phyloP scores from a whole-genome alignment of 2,888 invertebrate genomes.

The Dynastes tityus region DNA sequence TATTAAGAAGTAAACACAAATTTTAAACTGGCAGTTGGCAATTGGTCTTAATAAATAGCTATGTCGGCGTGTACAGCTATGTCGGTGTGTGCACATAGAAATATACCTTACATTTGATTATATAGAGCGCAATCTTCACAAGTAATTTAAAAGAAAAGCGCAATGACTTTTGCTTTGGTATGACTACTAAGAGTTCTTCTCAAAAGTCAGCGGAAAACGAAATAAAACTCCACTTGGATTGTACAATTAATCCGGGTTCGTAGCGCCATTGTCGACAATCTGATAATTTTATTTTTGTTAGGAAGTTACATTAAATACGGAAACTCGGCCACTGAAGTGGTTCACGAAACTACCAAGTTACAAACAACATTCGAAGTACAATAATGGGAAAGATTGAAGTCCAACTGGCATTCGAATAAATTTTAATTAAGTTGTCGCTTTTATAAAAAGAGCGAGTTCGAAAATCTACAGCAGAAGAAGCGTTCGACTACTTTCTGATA shows the following conservation, averaged over 20 bases:
- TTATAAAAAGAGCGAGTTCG: slow-evolving; percentile 24
- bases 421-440: slow-evolving; percentile 31
- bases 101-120: no score
- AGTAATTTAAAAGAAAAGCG: no score
- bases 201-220: no score
- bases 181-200: neutral
- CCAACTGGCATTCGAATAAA: slow-evolving; percentile 35
- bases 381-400: slow-evolving; percentile 33
- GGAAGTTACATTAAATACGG: slow-evolving; percentile 5
- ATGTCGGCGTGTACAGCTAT: no score
- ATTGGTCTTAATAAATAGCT: no score
- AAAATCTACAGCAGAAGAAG: slow-evolving; percentile 5
- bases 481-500: neutral
- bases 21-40: no score
- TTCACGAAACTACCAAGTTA: slow-evolving; percentile 3
- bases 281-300: slow-evolving; percentile 28
- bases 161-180: neutral
- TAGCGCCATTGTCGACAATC: neutral
- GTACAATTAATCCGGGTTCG: slow-evolving; percentile 2
- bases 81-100: no score
- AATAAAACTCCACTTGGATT: neutral
- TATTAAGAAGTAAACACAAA: no score
- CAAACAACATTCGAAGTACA: slow-evolving; percentile 16
- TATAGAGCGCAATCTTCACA: no score
- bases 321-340: slow-evolving; percentile 24